Percentiles rank a stretch among this genome's conserved stretches.
Conservation (phyloP, 2,888 invertebrate species). For the Brenthis daphne region DNA sequence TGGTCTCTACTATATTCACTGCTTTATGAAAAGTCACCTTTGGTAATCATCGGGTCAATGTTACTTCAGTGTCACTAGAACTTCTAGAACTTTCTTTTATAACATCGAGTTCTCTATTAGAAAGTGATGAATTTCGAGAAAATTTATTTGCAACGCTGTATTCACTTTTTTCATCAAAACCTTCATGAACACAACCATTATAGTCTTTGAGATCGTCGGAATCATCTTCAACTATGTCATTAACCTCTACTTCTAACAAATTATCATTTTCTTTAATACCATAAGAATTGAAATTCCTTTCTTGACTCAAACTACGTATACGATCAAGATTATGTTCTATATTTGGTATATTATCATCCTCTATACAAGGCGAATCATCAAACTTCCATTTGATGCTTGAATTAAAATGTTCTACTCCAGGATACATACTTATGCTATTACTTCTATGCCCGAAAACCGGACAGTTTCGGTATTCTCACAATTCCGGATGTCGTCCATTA, state of each 20-base stretch:
- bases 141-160: conserved; percentile 69
- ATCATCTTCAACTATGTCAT: conserved; percentile 64
- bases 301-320: conserved; percentile 75
- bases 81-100: conserved; percentile 80
- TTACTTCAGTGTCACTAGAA: conserved; percentile 80
- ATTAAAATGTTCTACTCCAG: conserved; percentile 77
- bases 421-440: conserved; percentile 76
- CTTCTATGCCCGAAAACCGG: conserved; percentile 81
- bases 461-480: conserved; percentile 80
- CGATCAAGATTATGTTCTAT: conserved; percentile 77
- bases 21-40: conserved; percentile 73
- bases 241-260: conserved; percentile 75
- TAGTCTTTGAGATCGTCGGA: conserved; percentile 69
- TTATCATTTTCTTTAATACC: conserved; percentile 67
- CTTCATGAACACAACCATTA: conserved; percentile 60
- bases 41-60: conserved; percentile 79
- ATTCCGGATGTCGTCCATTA: conserved; percentile 76
- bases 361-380: conserved; percentile 64
- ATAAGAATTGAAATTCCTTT: conserved; percentile 66
- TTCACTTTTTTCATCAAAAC: conserved; percentile 72
- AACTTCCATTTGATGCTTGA: conserved; percentile 78
- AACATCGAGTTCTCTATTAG: conserved; percentile 77
- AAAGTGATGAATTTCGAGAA: conserved; percentile 74
- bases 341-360: conserved; percentile 68
- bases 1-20: conserved; percentile 67